phyloP scores from a whole-genome alignment of 2,113 vertebrate genomes.

The Takifugu bimaculatus region DNA sequence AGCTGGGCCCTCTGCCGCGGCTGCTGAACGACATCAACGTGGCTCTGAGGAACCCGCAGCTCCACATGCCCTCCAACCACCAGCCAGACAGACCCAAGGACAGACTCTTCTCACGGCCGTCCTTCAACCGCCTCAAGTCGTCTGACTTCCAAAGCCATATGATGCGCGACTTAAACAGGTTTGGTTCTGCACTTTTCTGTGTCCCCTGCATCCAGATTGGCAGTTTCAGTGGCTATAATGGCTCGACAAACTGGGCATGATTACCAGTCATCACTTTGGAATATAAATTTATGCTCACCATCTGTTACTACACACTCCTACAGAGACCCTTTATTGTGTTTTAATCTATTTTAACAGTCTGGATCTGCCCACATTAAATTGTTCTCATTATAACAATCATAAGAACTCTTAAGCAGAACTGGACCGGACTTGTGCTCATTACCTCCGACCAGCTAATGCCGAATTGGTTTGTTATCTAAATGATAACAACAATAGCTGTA shows the following conservation, averaged over 20 bases:
- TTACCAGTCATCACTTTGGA: no score
- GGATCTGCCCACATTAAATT: not conserved
- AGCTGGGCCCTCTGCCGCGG: constrained; percentile 89
- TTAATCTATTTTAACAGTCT: not conserved
- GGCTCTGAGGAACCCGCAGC: constrained; percentile 91
- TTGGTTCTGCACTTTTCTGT: constrained; percentile 3
- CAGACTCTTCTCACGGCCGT: constrained; percentile 80
- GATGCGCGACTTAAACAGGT: constrained; percentile 97
- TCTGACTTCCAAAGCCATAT: constrained; percentile 93
- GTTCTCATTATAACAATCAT: not conserved
- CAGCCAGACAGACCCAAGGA: constrained; percentile 87
- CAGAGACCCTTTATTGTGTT: not conserved
- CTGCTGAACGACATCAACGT: constrained; percentile 95
- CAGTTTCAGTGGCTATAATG: not conserved
- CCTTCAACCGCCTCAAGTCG: constrained; percentile 87
- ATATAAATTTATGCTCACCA: not conserved
- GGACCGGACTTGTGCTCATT: not conserved
- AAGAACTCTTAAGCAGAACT: not conserved
- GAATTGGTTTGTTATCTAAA: no score
- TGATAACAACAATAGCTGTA: no score
- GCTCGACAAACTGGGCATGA: not conserved
- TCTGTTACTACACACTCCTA: constrained; percentile 33
- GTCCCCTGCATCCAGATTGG: no score
- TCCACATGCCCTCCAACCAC: constrained; percentile 90
- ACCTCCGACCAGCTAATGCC: not conserved